Evolutionary conservation across 1,140 invertebrate genomes (phyloP), one percentile per base, ranked within the genome.

Genomic region (Linepithema humile): DNA sequence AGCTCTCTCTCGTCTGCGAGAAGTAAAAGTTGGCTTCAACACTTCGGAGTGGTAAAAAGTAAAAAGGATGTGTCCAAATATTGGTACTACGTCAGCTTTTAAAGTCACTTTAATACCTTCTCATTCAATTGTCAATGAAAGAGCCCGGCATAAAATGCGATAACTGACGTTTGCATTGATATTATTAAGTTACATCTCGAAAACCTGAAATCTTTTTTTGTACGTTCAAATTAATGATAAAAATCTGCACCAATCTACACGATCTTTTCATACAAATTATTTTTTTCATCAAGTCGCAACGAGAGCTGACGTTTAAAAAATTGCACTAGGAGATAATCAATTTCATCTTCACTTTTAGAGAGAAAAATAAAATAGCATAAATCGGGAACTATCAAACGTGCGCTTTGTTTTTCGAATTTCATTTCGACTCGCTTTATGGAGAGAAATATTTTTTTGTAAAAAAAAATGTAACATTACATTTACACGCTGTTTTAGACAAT

Each of bases 21-120:
- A 55, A 69, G 48, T 69, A 78, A 78, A 80, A 80, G 75, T 70
- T 55, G 75, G n/a, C 64, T 80, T 80, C 75, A 55, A 80, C 75
- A 80, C 64, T 80, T 80, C 50, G 29, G 64, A 20, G 23, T 23
- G 45, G 48, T 69, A 80, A 40, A 67, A 80, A 80, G 64, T 69
- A 69, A 80, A n/a, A 69, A 80, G 35, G 48, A 69, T 59, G 64
- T 40, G 75, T 80, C 64, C 64, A 69, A 80, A 80, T 80, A 80
- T 80, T 80, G 75, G 70, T 80, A 55, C 48, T 80, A 69, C 75
- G 62, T 80, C 64, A 69, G 50, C 23, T 80, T 69, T 80, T 69
- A 70, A 80, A 69, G 45, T 65, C 62, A 38, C 3, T 55, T 48
- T 26, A 80, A 10, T 32, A 77, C 50, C 38, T 78, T 32, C 23